These are phyloP conservation scores for Myodes glareolus DNA, from an alignment of 2,113 vertebrate species.

Conservation along the genomic window DNA sequence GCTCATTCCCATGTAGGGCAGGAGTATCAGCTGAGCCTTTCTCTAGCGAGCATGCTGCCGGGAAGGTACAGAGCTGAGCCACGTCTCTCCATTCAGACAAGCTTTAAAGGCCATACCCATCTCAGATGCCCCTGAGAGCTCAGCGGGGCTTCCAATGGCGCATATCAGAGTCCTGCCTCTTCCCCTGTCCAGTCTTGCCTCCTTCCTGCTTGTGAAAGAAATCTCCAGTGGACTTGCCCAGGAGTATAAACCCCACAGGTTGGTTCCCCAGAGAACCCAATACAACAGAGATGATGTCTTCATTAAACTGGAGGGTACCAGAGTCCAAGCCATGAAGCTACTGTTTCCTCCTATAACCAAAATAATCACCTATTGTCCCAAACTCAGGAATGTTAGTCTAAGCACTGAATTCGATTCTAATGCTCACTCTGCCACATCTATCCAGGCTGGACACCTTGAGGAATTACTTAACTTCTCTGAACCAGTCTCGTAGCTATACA, in stretches of 20 bases:
- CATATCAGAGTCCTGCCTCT: background rate
- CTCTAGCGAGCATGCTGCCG: background rate
- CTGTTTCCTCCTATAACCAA: background rate
- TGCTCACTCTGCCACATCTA: background rate
- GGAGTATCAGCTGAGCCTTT: background rate
- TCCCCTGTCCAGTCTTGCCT: background rate
- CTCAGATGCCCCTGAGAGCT: background rate
- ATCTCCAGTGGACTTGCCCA: background rate
- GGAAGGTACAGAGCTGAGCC: background rate
- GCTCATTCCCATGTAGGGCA: background rate
- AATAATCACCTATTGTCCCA: background rate
- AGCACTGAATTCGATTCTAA: background rate
- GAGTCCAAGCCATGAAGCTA: background rate
- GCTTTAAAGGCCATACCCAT: no score
- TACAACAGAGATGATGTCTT: background rate
- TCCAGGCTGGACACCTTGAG: background rate
- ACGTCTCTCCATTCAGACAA: background rate
- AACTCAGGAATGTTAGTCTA: background rate
- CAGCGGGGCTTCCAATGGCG: background rate
- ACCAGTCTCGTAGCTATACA: background rate
- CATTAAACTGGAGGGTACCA: background rate
- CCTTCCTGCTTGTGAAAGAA: background rate
- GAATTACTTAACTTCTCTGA: background rate
- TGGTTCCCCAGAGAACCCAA: background rate
- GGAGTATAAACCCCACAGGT: background rate